These are phyloP conservation scores for Drosophila histrio DNA, from an alignment of 2,888 invertebrate genomes.

Conservation along the genomic window DNA sequence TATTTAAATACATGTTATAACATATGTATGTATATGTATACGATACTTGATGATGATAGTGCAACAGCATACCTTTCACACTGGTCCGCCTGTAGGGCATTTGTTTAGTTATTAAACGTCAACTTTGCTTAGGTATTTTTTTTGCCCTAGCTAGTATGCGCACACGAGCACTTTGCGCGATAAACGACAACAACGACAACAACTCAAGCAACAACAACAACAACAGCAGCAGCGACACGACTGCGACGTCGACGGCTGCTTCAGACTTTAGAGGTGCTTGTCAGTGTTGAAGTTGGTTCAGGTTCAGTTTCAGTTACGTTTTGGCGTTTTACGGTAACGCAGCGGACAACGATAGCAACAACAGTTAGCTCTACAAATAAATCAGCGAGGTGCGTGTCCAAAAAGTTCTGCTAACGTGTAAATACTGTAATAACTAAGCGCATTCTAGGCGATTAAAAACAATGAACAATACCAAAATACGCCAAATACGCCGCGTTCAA, in stretches of 20 bases:
- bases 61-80: slow-evolving; percentile 39
- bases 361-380: slow-evolving; percentile 52
- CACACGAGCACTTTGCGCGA: slow-evolving; percentile 73
- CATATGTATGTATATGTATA: slow-evolving; percentile 1
- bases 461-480: slow-evolving; percentile 41
- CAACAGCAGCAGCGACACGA: slow-evolving; percentile 12
- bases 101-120: slow-evolving; percentile 70
- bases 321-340: slow-evolving; percentile 79
- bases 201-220: slow-evolving; percentile 5
- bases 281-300: slow-evolving; percentile 64
- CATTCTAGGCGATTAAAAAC: slow-evolving; percentile 44
- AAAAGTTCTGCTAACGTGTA: slow-evolving; percentile 65
- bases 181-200: slow-evolving; percentile 46
- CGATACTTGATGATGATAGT: slow-evolving; percentile 7
- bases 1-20: slow-evolving; percentile 24
- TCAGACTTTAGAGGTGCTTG: slow-evolving; percentile 61
- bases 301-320: slow-evolving; percentile 79
- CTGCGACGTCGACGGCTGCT: slow-evolving; percentile 33
- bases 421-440: slow-evolving; percentile 47
- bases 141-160: slow-evolving; percentile 66
- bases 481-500: slow-evolving; percentile 70
- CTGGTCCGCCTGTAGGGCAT: slow-evolving; percentile 49
- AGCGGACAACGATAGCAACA: slow-evolving; percentile 48
- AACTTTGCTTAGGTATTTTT: slow-evolving; percentile 54
- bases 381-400: slow-evolving; percentile 50